Conservation (phyloP, 2,797 vertebrate genomes). For the Eidolon dupreanum region DNA sequence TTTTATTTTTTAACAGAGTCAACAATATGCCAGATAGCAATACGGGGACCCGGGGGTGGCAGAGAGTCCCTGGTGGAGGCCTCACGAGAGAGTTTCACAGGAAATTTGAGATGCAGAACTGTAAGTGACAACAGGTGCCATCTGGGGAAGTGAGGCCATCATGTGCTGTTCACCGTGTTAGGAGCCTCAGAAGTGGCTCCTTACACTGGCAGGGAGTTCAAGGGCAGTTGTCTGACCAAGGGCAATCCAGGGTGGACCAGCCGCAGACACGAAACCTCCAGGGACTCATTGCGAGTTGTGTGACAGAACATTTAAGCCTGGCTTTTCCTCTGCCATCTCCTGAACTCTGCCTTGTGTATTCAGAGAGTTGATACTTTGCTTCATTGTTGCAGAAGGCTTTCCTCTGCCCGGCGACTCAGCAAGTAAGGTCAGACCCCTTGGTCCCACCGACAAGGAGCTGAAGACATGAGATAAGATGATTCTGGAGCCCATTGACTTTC, state of each 20-base stretch:
- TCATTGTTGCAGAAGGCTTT: not conserved
- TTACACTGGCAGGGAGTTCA: not conserved
- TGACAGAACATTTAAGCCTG: not conserved
- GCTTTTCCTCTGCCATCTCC: not conserved
- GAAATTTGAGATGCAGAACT: not conserved
- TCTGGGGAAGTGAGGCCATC: not conserved
- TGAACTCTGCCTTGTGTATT: not conserved
- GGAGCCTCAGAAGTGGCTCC: not conserved
- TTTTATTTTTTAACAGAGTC: not conserved
- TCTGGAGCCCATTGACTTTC: not conserved
- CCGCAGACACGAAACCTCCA: not conserved
- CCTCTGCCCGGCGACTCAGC: not conserved
- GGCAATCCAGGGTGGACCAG: not conserved
- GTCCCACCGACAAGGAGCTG: not conserved
- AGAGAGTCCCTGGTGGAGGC: not conserved
- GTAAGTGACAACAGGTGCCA: accelerated
- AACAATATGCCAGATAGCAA: not conserved
- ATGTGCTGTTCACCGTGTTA: accelerated
- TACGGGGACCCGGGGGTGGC: not conserved
- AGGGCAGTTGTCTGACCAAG: not conserved
- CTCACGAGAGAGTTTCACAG: not conserved
- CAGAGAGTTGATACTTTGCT: not conserved
- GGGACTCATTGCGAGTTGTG: accelerated
- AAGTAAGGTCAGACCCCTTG: not conserved
- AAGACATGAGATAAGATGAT: not conserved